Evolutionary conservation across 1,140 invertebrate species (phyloP), one percentile per base, ranked within the genome.

Genomic region (Anthonomus grandis): DNA sequence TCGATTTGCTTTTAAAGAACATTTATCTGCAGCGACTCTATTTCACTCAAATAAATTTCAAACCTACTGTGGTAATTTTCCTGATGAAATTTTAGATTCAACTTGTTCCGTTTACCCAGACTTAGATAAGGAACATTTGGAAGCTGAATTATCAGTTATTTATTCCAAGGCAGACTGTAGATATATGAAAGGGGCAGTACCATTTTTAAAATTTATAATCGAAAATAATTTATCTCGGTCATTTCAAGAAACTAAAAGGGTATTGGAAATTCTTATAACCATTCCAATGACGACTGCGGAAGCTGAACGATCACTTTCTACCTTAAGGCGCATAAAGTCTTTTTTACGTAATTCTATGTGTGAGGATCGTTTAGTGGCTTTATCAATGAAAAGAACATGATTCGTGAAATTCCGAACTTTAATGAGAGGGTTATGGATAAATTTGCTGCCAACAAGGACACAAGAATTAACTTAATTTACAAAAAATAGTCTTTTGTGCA

Each of bases 281-380:
- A 60, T 47, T 31, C 53, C 66, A 38, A 62, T 73, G 46, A 56
- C 67, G 19, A 65, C 68, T 24, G 54, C 66, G 9, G 58, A 59
- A 31, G 49, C 22, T 17, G 68, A 72, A 62, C 55, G 64, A 44
- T 64, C 52, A 57, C 73, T 71, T 60, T 63, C 60, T 8, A 72
- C 70, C 38, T 51, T 72, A 38, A 71, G 70, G 47, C 18, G 63
- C 15, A 68, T 71, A 31, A 72, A 70, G 67, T 70, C 58, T 19
- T 69, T 70, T 54, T 52, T 72, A 21, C 36, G 63, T 12, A 66
- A 58, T 38, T 52, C 57, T 9, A 73, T 65, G 63, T 27, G 25
- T 44, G 47, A 72, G 53, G 49, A 68, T 45, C 31, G 63, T 46
- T 53, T 73, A 10, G 56, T 51, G 18, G 65, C 59, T 12, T 42